phyloP scores from a whole-genome alignment of 1,140 invertebrate species.

The Druon quercuslanigerum region DNA sequence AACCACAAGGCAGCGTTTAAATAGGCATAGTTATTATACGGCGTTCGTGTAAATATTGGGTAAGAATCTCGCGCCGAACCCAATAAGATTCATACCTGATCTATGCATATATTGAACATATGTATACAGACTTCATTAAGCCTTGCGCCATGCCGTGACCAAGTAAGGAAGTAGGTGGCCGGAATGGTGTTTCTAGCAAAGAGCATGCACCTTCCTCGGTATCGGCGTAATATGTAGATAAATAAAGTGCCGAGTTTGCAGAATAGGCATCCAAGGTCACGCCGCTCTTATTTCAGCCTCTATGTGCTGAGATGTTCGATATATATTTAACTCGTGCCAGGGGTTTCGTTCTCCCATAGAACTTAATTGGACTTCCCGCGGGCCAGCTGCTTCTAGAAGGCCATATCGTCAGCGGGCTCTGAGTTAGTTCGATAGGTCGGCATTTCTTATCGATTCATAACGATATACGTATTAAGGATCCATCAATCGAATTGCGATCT shows the following conservation, averaged over 20 bases:
- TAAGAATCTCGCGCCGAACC: neutral
- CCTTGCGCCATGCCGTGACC: neutral
- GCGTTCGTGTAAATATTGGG: constrained; percentile 4
- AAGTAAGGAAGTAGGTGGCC: constrained; percentile 56
- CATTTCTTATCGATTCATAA: constrained; percentile 53
- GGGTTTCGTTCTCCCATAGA: too few species aligned
- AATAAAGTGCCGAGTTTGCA: constrained; percentile 61
- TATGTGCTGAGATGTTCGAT: constrained; percentile 34
- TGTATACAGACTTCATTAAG: too few species aligned
- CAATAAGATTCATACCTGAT: neutral
- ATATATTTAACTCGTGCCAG: neutral
- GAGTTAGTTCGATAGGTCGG: constrained; percentile 31
- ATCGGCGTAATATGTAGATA: constrained; percentile 60
- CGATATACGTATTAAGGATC: constrained; percentile 35
- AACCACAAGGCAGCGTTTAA: neutral
- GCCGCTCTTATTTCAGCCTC: neutral
- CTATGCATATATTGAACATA: too few species aligned
- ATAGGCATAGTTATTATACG: neutral
- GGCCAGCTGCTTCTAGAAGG: constrained; percentile 44
- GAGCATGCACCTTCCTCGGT: constrained; percentile 40
- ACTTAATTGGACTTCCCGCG: constrained; percentile 46
- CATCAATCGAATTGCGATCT: constrained; percentile 28
- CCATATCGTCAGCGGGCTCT: constrained; percentile 24
- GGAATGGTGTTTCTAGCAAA: constrained; percentile 46
- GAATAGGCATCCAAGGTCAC: constrained; percentile 45